These are phyloP conservation scores for Pterocles burchelli DNA, from an alignment of 2,113 vertebrate genomes.

Conservation along the genomic window DNA sequence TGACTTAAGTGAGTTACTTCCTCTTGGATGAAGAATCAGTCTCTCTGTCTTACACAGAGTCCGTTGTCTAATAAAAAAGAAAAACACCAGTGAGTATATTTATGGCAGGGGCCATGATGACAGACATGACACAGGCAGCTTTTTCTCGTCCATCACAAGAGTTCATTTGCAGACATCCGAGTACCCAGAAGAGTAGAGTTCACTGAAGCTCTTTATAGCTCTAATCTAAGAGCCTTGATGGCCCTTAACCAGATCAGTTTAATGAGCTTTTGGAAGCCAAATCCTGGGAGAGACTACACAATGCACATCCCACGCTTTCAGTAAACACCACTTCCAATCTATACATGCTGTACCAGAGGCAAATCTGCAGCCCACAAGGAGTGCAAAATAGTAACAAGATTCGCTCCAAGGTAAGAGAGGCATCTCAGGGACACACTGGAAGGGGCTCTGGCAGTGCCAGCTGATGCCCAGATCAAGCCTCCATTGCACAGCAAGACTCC, in stretches of 20 bases:
- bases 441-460: not conserved
- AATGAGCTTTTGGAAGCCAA: conserved; percentile 57
- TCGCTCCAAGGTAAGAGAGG: not conserved
- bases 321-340: not conserved
- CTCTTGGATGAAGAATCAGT: not conserved
- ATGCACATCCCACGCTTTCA: not conserved
- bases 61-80: not conserved
- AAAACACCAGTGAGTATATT: not conserved
- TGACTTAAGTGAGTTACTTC: not conserved
- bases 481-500: not conserved
- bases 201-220: conserved; percentile 8
- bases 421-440: not conserved
- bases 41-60: not conserved
- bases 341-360: not conserved
- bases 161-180: not conserved
- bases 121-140: not conserved
- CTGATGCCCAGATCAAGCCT: not conserved
- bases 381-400: not conserved
- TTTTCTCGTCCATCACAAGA: not conserved
- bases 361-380: not conserved
- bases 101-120: not conserved
- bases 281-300: conserved; percentile 16
- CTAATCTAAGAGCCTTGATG: conserved; percentile 39
- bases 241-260: conserved; percentile 57
- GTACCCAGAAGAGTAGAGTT: not conserved